A percentile compares a stretch with the other conserved stretches of the same genome.
phyloP scores from a whole-genome alignment of 1,140 invertebrate species.

The Euura saliciscinereae region DNA sequence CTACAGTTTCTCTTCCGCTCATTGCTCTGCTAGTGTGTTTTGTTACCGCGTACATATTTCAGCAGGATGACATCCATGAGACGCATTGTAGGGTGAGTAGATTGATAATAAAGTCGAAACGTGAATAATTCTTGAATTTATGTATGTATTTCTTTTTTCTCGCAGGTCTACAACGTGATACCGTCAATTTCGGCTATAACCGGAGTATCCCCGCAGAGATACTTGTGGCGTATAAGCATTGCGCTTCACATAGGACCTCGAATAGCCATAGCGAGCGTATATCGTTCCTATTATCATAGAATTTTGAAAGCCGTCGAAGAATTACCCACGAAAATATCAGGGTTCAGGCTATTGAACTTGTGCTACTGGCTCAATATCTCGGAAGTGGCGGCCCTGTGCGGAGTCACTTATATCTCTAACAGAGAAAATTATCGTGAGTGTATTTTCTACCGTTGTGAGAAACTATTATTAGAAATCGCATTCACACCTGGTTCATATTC shows the following conservation, averaged over 20 bases:
- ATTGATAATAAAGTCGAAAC: not conserved
- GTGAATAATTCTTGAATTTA: no score
- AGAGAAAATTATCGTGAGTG: conserved; percentile 93
- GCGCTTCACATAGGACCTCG: conserved; percentile 88
- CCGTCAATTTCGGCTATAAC: conserved; percentile 92
- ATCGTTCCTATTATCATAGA: conserved; percentile 80
- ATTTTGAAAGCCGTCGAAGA: conserved; percentile 68
- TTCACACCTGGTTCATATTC: not conserved
- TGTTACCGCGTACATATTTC: conserved; percentile 84
- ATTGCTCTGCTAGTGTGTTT: conserved; percentile 84
- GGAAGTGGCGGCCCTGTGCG: conserved; percentile 82
- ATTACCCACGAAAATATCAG: conserved; percentile 49
- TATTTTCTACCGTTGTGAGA: not conserved
- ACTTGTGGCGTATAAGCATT: conserved; percentile 90
- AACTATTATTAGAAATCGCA: not conserved
- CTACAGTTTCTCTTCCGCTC: conserved; percentile 81
- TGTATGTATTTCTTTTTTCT: conserved; percentile 26
- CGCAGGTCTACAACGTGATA: conserved; percentile 88
- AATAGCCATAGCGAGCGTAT: conserved; percentile 82
- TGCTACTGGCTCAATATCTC: conserved; percentile 86
- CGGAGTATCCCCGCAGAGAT: conserved; percentile 87
- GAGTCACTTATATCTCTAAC: conserved; percentile 92
- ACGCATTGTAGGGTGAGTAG: conserved; percentile 86
- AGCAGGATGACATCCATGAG: conserved; percentile 90
- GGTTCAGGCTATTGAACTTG: conserved; percentile 69